phyloP scores from a whole-genome alignment of 2,797 vertebrate species.

The Rhynchotus rufescens region DNA sequence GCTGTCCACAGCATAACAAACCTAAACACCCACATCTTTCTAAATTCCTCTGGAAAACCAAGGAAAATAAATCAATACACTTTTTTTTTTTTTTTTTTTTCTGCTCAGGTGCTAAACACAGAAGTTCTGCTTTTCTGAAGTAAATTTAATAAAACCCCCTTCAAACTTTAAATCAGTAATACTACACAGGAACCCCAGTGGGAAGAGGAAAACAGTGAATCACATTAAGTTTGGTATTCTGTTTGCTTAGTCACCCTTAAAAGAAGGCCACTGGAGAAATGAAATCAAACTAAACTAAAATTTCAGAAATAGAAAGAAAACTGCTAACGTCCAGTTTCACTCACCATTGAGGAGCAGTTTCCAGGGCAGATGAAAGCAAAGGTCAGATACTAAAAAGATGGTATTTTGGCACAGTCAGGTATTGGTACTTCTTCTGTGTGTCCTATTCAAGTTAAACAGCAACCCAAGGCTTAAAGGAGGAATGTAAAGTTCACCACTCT shows the following conservation, averaged over 20 bases:
- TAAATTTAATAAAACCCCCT: background rate
- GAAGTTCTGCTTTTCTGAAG: background rate
- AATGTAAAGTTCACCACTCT: background rate
- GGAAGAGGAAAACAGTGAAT: slow-evolving; percentile 15
- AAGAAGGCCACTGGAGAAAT: background rate
- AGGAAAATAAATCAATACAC: slow-evolving; percentile 16
- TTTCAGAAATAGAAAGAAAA: background rate
- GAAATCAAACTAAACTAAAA: background rate
- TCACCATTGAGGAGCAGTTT: background rate
- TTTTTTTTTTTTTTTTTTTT: background rate
- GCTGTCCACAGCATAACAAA: background rate
- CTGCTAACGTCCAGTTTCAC: background rate
- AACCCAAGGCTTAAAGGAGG: background rate
- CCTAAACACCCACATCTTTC: background rate
- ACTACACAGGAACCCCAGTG: background rate
- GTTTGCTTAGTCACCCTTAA: background rate
- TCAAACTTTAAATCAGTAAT: slow-evolving; percentile 2
- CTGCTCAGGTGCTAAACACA: slow-evolving; percentile 27
- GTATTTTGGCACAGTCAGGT: background rate
- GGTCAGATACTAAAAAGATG: background rate
- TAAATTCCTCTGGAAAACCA: background rate
- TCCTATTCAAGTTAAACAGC: background rate
- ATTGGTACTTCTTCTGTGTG: background rate
- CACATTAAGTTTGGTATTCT: background rate
- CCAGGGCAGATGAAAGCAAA: background rate